phyloP scores from a whole-genome alignment of 2,797 vertebrate genomes.

The Catamblyrhynchus diadema region DNA sequence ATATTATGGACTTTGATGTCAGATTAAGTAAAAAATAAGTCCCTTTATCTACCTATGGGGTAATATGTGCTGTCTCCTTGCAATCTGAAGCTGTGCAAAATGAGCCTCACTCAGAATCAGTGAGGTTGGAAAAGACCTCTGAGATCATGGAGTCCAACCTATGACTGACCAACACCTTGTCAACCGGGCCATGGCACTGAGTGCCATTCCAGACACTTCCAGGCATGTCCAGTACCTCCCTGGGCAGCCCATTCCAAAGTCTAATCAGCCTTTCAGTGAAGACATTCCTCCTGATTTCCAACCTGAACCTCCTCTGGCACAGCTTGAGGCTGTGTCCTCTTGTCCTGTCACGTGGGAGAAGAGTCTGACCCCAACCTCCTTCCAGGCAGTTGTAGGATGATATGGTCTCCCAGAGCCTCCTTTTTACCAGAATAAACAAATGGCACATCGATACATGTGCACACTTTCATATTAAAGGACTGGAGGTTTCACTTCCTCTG shows the following conservation, averaged over 20 bases:
- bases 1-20: background rate
- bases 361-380: background rate
- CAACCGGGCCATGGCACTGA: background rate
- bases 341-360: background rate
- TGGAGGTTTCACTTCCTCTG: background rate
- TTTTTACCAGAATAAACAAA: background rate
- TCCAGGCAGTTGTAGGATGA: background rate
- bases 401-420: background rate
- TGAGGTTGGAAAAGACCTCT: background rate
- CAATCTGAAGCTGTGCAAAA: background rate
- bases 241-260: background rate
- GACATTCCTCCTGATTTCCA: background rate
- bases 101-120: background rate
- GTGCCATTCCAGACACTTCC: background rate
- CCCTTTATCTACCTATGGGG: accelerated
- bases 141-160: background rate
- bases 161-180: background rate
- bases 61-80: background rate
- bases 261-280: background rate
- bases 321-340: background rate
- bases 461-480: accelerated
- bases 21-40: background rate
- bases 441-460: background rate
- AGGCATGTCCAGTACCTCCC: background rate
- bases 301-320: background rate